Conservation (phyloP, 2,113 vertebrate species). For the Pungitius pungitius region DNA sequence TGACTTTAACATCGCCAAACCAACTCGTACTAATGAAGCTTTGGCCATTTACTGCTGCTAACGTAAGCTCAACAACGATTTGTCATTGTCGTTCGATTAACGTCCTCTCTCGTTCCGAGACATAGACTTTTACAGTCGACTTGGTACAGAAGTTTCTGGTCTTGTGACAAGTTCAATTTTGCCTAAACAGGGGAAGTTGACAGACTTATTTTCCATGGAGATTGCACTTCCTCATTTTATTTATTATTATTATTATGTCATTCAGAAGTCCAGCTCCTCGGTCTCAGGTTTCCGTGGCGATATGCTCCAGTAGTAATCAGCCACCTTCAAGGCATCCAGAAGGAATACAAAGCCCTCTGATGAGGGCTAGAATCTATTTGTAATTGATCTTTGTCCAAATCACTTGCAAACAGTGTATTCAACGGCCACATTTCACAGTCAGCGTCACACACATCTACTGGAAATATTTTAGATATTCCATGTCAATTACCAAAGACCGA, state of each 20-base stretch:
- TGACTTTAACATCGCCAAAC: no score
- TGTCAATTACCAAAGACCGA: neutral
- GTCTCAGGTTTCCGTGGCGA: neutral
- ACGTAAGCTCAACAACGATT: neutral
- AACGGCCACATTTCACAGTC: neutral
- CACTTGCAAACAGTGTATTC: slow-evolving; percentile 5
- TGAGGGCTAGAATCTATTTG: no score
- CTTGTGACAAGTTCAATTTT: neutral
- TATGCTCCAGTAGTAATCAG: neutral
- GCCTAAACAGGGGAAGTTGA: slow-evolving; percentile 14
- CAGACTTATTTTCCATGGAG: slow-evolving; percentile 8
- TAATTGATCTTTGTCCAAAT: neutral
- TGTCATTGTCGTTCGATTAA: neutral
- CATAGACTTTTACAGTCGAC: neutral
- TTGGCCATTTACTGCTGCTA: neutral
- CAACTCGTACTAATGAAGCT: neutral
- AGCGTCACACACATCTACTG: neutral
- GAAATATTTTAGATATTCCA: neutral
- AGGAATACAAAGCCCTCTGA: neutral
- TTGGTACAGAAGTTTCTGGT: neutral
- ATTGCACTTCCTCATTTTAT: slow-evolving; percentile 28
- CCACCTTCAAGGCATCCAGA: no score
- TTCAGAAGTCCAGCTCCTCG: neutral
- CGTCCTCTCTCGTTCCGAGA: neutral
- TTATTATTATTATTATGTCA: neutral